Percentiles rank a stretch among this genome's conserved stretches.
phyloP scores from a whole-genome alignment of 64 coral and sea anemone species.

The Pocillopora verrucosa region DNA sequence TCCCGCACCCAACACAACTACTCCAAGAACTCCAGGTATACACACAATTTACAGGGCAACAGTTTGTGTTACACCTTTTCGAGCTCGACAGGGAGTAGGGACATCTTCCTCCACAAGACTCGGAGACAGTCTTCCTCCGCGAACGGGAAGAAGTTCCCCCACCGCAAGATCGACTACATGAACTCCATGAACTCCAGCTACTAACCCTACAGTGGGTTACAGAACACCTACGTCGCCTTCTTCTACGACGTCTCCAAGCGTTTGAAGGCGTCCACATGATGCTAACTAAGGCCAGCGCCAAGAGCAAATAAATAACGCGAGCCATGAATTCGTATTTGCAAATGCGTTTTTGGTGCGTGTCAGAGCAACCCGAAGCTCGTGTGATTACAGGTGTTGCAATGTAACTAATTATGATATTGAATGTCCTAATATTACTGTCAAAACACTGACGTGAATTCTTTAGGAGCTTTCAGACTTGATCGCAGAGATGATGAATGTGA shows the following conservation, averaged over 20 bases:
- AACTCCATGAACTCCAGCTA: slow-evolving; percentile 50
- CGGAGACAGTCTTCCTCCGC: slow-evolving; percentile 9
- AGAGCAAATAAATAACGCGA: no score
- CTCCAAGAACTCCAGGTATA: slow-evolving; percentile 59
- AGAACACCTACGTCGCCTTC: slow-evolving; percentile 39
- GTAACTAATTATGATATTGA: no score
- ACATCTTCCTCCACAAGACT: slow-evolving; percentile 54
- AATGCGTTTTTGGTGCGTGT: no score
- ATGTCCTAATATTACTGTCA: no score
- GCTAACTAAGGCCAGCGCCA: neutral
- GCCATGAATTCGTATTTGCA: no score
- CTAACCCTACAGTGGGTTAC: slow-evolving; percentile 42
- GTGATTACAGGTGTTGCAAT: no score
- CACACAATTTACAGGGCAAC: slow-evolving; percentile 57
- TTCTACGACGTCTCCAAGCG: neutral
- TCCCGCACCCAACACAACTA: slow-evolving; percentile 54
- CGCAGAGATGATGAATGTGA: no score
- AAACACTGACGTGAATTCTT: no score
- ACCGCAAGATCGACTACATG: slow-evolving; percentile 42
- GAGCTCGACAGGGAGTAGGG: neutral
- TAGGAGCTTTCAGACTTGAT: no score
- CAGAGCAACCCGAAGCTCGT: no score
- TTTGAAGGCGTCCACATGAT: neutral
- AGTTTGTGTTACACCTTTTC: slow-evolving; percentile 27
- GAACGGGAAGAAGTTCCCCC: slow-evolving; percentile 6